Evolutionary conservation across 2,888 invertebrate species (phyloP), one percentile per base, ranked within the genome.

Genomic region (Agrilus mali): DNA sequence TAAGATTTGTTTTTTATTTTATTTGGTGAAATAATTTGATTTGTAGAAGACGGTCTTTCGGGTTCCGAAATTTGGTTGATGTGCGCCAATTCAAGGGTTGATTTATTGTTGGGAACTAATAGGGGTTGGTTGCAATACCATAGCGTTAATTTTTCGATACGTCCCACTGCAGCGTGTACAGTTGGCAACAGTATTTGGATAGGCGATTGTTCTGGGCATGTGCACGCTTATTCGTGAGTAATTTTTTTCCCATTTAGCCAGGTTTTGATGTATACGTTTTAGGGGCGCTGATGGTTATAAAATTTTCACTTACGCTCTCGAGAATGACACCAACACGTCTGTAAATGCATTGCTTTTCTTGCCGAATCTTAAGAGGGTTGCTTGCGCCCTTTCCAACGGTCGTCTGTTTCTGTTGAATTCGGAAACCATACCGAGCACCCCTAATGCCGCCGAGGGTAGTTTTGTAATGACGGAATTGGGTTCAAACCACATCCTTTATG

Each of bases 111-210:
- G 34, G 65, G 65, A 4, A 65, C 73, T 3, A 63, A 66, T 50
- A 68, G 61, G 53, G 83, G 70, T 47, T 80, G 73, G 73, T 56
- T 78, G 20, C 80, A 81, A 49, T 80, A 80, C 55, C 75, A 73
- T 52, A 72, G 67, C 8, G 65, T 71, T 55, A 58, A 67, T n/a
- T 56, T 71, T 33, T 73, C 78, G 0, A 77, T 78, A 38, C 64
- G 74, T 49, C 78, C 80, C 47, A 80, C 78, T 2, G 79, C 83
- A 1, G 72, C 84, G 60, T 88, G 87, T 58, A 77, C 82, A 12
- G 81, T 90, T 2, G 83, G 81, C 37, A 72, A 78, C 49, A 73
- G 75, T 36, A 74, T 95, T 53, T 96, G 95, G 95, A 77, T 93
- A 53, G 94, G 93, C 0, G 94, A 95, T 69, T 82, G 81, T 39